Base-by-base conservation (phyloP, 1,140 invertebrate species). In the Drosophila mayri region DNA sequence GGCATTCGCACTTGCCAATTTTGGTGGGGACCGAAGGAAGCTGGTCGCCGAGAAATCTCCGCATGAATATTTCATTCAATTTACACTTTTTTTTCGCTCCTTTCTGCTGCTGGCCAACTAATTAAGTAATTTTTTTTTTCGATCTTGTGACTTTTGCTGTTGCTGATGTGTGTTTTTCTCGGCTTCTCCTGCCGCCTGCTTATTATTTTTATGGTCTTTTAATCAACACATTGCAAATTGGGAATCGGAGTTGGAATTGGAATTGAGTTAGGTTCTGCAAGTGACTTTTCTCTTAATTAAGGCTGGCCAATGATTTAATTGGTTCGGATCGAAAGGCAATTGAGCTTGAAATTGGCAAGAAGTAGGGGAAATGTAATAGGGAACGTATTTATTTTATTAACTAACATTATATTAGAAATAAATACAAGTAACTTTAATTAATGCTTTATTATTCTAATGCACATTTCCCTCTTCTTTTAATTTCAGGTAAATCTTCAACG, bases 11-110 rank as follows among this genome's bases (percentile, higher is more conserved):
- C 77, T 76, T 76, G 81, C 82, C 82, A 85, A 85, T 86, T 86
- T 85, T 86, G 82, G 82, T 32, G 32, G 35, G 35, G 25, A 60
- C 52, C 22, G 14, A 43, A 22, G 37, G 30, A 35, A 38, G 41
- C 65, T 66, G 63, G 11, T 14, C 49, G 49, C n/a, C 40, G 55
- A 71, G 72, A 79, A 83, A 84, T 84, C 84, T 86, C 77, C 76
- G 80, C 85, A 88, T 88, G 85, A 88, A 88, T 88, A 88, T 88
- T 88, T 88, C 85, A 88, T 88, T 90, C 81, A 90, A 90, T 88
- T 88, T 88, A 88, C 85, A 88, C 85, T 90, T 84, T 72, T 75
- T 47, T 70, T 54, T 20, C 7, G 20, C 52, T 60, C 61, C 49
- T 57, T 41, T 49, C 54, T 58, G 32, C 44, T 22, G 22, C 30